Base-by-base conservation (phyloP, 2,888 invertebrate species). In the Chesias legatella region DNA sequence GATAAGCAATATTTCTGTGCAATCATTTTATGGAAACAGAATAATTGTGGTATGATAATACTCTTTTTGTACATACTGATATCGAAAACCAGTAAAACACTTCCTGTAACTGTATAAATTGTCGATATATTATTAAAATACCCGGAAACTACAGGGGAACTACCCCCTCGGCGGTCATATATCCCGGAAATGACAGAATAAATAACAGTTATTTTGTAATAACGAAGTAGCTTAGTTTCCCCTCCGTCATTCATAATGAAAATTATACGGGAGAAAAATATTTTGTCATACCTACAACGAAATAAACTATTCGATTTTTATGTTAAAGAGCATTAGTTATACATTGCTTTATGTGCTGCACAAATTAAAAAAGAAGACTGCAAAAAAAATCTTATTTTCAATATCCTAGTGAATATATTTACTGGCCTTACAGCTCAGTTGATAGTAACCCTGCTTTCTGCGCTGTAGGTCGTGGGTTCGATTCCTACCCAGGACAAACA, bases 181-280 rank as follows among this genome's bases (percentile, higher is more conserved):
- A 29, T 33, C 22, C 20, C 24, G 24, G 33, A 30, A 31, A 31
- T 22, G 6, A 13, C 10, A 27, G 20, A 39, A 35, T 34, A 39
- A 39, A 28, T 21, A 44, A 24, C 48, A 53, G 53, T 60, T 60
- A 51, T 46, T 34, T 66, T 10, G 13, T 36, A 64, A 72, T 66
- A 58, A 68, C 59, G 53, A 60, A 63, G 56, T 60, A 58, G 54
- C 59, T 57, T 53, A 60, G 50, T 65, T 66, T 41, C 44, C 60
- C 61, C 60, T 56, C 49, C 46, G 32, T 44, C 52, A 43, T 60
- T 43, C 60, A 33, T 32, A 62, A 63, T 48, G 58, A 63, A 59
- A 61, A 62, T 60, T 60, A 61, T 62, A 56, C 47, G 43, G 37
- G 34, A 46, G 50, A 56, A 61, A 58, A 53, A 51, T 53, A n/a